Evolutionary conservation across 1,140 invertebrate genomes (phyloP).

Genomic region (Papilio dardanus): DNA sequence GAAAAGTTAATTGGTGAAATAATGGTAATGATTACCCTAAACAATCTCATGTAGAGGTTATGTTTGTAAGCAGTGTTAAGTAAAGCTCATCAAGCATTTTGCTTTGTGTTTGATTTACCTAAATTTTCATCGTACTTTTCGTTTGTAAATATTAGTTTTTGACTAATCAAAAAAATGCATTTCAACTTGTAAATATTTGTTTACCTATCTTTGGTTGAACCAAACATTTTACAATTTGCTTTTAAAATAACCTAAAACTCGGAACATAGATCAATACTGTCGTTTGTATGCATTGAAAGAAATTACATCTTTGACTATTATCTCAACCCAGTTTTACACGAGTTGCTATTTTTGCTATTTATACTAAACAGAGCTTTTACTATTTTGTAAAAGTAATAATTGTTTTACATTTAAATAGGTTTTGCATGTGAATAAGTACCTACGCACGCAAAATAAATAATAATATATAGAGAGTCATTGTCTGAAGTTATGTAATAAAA

Average conservation of each 20-base stretch:
- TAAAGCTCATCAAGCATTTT: not conserved
- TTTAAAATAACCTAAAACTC: not conserved
- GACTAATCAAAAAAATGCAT: conserved; percentile 13
- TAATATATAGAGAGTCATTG: not conserved
- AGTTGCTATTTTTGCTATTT: too few species aligned
- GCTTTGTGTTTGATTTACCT: conserved; percentile 8
- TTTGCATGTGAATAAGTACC: too few species aligned
- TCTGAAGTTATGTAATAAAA: not conserved
- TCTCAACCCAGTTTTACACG: too few species aligned
- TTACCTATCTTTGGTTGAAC: not conserved
- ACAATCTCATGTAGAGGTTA: not conserved
- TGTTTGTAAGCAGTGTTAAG: not conserved
- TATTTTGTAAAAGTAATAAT: too few species aligned
- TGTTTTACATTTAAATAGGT: too few species aligned
- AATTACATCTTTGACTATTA: too few species aligned
- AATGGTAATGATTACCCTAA: not conserved
- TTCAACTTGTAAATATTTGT: not conserved
- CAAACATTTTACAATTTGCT: not conserved
- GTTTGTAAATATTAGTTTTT: conserved; percentile 4
- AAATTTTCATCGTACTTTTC: not conserved
- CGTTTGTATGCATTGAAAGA: not conserved
- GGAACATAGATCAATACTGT: not conserved
- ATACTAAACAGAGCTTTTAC: too few species aligned
- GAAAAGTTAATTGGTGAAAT: not conserved
- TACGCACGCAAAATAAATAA: not conserved